Base-by-base conservation (phyloP, 2,888 invertebrate species). In the Tanytarsus gracilentus region DNA sequence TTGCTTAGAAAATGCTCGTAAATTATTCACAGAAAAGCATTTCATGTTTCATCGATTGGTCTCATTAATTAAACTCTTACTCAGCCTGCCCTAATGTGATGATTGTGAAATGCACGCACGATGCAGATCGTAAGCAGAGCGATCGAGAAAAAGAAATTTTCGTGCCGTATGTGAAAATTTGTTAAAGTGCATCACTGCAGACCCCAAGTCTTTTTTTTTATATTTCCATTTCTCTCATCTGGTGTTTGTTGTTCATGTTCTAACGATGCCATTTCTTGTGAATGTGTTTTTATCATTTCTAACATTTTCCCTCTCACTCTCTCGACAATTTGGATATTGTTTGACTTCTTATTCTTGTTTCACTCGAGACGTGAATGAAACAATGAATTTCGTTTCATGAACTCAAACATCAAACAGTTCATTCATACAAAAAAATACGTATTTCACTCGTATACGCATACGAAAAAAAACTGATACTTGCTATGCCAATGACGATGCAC, bases 21-120 rank as follows among this genome's bases (percentile, higher is more conserved):
- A 44, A 44, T 44, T 44, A 44, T 44, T 40, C 18, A 14, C 5
- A 16, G 44, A 18, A 44, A 44, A 51, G 29, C 51, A 18, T 29
- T 51, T 29, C 14, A 51, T 30, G 29, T 51, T 51, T 51, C 51
- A 51, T 51, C 51, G 51, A 30, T 29, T 30, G 51, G 51, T 51
- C 29, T 51, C 51, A 51, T 51, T 51, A 51, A 51, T 51, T 44
- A 44, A 11, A 18, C 7, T 44, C 44, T 44, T 36, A 14, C 36
- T 1, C 9, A 21, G n/a, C n/a, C n/a, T n/a, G n/a, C n/a, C n/a
- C n/a, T n/a, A n/a, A n/a, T 23, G 44, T 44, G 44, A 23, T 44
- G 44, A 44, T 44, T 44, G 44, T 44, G 44, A 44, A 44, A 44
- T 44, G 44, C n/a, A 23, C 23, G 23, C 40, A 6, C 21, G 11